These are phyloP conservation scores for Drusus annulatus DNA, from an alignment of 1,140 invertebrate species.

Conservation along the genomic window DNA sequence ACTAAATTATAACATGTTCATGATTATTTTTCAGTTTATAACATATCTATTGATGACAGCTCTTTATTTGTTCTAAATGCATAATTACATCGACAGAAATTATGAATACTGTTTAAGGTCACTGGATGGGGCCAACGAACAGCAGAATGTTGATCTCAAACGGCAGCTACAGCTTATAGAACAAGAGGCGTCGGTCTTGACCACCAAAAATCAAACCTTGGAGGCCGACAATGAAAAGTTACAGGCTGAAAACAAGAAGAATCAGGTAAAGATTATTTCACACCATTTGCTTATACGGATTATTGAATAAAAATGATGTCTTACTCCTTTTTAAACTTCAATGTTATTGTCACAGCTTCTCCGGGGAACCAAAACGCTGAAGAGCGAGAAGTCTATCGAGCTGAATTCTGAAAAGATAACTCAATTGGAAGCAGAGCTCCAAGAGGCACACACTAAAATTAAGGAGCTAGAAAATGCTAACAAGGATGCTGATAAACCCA, in stretches of 20 bases:
- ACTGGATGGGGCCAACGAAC: conserved; percentile 73
- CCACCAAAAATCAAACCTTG: conserved; percentile 76
- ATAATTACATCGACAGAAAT: neutral
- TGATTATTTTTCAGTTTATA: neutral
- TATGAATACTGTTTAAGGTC: conserved; percentile 66
- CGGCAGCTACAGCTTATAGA: conserved; percentile 82
- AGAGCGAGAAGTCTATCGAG: conserved; percentile 71
- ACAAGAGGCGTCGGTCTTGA: conserved; percentile 79
- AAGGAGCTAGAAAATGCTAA: conserved; percentile 73
- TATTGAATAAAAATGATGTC: no score
- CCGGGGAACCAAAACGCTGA: conserved; percentile 70
- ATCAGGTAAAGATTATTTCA: conserved; percentile 64
- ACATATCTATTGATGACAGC: neutral
- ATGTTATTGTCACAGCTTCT: conserved; percentile 64
- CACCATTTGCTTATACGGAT: no score
- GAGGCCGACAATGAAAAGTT: conserved; percentile 85
- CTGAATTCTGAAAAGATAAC: conserved; percentile 75
- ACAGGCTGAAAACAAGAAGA: conserved; percentile 79
- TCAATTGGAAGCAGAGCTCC: conserved; percentile 77
- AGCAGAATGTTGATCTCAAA: conserved; percentile 78
- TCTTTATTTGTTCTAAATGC: conserved; percentile 20
- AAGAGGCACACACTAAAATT: conserved; percentile 74
- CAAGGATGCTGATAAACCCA: conserved; percentile 68
- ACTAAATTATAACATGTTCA: no score
- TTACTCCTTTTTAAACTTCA: no score